Evolutionary conservation across 1,140 invertebrate genomes (phyloP), one percentile per base, ranked within the genome.

Genomic region (Lordiphosa stackelbergi): DNA sequence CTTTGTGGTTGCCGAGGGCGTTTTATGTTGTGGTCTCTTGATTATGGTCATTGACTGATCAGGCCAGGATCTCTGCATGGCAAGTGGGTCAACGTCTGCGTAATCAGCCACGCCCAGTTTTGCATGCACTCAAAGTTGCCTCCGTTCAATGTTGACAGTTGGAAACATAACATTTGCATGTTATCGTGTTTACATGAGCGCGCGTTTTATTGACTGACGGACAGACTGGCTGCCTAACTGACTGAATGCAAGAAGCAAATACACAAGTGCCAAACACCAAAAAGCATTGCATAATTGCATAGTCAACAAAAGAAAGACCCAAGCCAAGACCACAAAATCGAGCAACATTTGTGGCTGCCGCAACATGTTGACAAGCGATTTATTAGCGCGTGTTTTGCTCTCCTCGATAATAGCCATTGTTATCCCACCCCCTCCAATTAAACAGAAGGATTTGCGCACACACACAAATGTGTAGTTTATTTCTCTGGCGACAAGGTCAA

Each of bases 131-230:
- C 24, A 35, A 46, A 60, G 55, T 52, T 36, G 52, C 42, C 51
- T 60, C 66, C 52, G 42, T 42, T 65, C 42, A 43, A 43, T 66
- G 66, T 66, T 70, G 75, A 68, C 74, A 74, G 75, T 54, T 71
- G 61, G 66, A 48, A 74, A 81, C 74, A 74, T 74, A 65, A 61
- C 79, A 81, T 79, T 79, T 79, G 68, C 74, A 81, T 79, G 70
- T 68, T 73, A 79, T 70, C 70, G 62, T 59, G 58, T 51, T 52
- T 78, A 79, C 79, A 37, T 40, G 7, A 40, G 37, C 11, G 22
- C 6, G n/a, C 28, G 45, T 40, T 45, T 28, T 22, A 16, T 35
- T 51, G 19, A 22, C 40, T 41, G 47, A n/a, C 19, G 19, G 38
- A 16, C 19, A 19, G 19, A 19, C 24, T 48, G 43, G 45, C 47